Conservation (phyloP, 2,113 vertebrate genomes). For the Gavia stellata region DNA sequence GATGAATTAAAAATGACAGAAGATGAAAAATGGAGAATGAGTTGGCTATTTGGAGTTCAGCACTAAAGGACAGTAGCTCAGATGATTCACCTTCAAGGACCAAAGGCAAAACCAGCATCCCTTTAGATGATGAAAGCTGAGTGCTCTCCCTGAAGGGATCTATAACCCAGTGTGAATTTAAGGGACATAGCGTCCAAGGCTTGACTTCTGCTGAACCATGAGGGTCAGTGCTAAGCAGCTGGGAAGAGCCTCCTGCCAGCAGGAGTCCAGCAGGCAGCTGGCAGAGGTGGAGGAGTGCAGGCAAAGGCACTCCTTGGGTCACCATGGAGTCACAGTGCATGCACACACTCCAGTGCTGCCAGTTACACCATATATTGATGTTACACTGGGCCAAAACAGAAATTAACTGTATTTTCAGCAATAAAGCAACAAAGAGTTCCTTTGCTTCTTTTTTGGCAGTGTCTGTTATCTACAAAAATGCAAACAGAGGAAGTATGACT, state of each 20-base stretch:
- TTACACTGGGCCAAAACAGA: neutral
- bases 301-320: neutral
- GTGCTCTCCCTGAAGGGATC: neutral
- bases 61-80: neutral
- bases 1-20: slow-evolving; percentile 38
- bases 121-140: neutral
- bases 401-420: neutral
- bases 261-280: neutral
- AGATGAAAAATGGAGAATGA: neutral
- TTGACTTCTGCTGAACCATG: neutral
- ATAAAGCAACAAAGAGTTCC: neutral
- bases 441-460: neutral
- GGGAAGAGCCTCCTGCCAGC: neutral
- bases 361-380: no score
- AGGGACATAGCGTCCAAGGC: neutral
- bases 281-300: neutral
- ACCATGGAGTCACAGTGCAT: accelerated
- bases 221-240: neutral
- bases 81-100: slow-evolving; percentile 25
- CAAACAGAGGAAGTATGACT: neutral
- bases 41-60: neutral
- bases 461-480: neutral
- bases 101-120: neutral
- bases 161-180: neutral
- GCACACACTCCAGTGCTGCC: neutral